Conservation (phyloP, 2,797 vertebrate genomes). For the Rhincodon typus region DNA sequence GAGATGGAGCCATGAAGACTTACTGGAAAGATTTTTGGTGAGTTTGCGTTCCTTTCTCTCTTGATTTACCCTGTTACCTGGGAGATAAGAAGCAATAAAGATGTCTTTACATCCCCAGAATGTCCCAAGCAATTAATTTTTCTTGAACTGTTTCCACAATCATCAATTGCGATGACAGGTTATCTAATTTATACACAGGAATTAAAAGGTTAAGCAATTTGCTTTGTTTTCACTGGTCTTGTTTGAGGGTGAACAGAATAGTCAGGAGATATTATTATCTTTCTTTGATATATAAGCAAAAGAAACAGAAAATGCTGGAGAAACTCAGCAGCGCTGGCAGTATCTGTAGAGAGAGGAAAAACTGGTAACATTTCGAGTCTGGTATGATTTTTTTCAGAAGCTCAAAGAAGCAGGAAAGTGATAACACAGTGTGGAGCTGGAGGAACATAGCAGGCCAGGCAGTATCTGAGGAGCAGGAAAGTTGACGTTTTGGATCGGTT, state of each 20-base stretch:
- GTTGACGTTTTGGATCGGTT: too few species aligned
- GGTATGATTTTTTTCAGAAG: too few species aligned
- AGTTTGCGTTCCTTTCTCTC: background rate
- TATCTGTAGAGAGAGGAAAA: too few species aligned
- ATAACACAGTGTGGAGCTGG: too few species aligned
- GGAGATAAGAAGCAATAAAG: background rate
- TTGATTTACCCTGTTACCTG: background rate
- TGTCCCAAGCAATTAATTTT: background rate
- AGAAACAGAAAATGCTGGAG: too few species aligned
- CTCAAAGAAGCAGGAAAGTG: too few species aligned
- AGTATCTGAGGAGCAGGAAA: too few species aligned
- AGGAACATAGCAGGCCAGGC: too few species aligned
- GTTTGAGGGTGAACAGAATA: background rate
- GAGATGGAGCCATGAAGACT: background rate
- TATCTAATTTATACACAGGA: background rate
- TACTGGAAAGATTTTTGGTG: background rate
- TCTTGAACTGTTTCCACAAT: background rate
- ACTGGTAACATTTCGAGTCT: too few species aligned
- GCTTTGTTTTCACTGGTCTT: background rate
- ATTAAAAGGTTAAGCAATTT: background rate
- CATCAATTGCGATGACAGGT: fast-evolving
- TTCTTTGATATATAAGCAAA: background rate
- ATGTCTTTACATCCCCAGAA: background rate
- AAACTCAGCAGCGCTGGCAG: too few species aligned
- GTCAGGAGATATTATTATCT: background rate